Percentiles rank a stretch among this genome's conserved stretches.
Conservation (phyloP, 2,797 vertebrate genomes). For the Okamejei kenojei region DNA sequence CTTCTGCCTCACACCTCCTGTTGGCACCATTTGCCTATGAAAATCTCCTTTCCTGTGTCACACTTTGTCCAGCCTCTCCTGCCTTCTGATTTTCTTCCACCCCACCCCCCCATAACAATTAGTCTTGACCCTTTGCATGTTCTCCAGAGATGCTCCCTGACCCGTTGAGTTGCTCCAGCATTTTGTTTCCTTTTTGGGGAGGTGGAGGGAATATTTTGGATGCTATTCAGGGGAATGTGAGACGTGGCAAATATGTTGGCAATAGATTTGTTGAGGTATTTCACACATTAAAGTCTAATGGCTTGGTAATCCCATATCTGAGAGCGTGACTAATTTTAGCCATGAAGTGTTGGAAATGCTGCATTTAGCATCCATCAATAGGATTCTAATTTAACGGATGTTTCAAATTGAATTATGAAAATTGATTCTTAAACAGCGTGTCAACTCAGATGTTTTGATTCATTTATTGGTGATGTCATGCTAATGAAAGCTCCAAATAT, state of each 20-base stretch:
- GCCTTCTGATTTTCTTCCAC: too few relatives aligned
- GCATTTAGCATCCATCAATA: neutral
- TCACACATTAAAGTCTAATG: neutral
- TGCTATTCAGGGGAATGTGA: neutral
- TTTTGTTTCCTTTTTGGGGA: too few relatives aligned
- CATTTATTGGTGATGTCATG: neutral
- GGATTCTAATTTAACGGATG: neutral
- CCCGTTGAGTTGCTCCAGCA: too few relatives aligned
- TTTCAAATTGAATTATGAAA: neutral
- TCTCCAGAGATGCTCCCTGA: too few relatives aligned
- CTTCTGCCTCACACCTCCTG: too few relatives aligned
- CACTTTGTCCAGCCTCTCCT: too few relatives aligned
- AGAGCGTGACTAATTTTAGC: neutral
- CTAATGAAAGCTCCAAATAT: neutral
- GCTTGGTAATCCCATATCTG: neutral
- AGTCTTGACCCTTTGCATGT: too few relatives aligned
- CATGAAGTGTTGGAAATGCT: neutral
- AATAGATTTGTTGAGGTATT: too few relatives aligned
- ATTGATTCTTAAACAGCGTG: neutral
- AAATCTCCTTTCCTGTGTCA: too few relatives aligned
- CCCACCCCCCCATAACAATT: too few relatives aligned
- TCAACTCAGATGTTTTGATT: neutral
- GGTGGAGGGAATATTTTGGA: neutral
- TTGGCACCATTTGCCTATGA: too few relatives aligned
- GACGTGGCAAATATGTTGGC: neutral